Conservation (phyloP, 1,140 invertebrate species). For the Drosophila leontia region DNA sequence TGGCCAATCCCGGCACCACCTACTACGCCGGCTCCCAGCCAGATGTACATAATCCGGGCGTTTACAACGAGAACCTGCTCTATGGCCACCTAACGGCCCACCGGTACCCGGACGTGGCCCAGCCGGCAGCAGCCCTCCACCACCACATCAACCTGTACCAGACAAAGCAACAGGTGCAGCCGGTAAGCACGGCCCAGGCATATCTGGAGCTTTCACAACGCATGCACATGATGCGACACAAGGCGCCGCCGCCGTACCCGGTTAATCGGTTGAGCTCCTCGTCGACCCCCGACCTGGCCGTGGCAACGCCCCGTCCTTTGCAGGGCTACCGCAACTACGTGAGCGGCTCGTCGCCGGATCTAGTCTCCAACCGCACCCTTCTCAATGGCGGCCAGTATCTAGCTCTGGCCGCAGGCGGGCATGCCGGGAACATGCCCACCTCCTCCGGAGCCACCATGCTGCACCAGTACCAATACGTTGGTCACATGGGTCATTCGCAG, state of each 20-base stretch:
- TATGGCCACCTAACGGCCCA: constrained; percentile 74
- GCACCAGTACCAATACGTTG: constrained; percentile 79
- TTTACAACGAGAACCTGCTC: constrained; percentile 67
- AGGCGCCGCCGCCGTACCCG: constrained; percentile 93
- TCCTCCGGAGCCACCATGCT: constrained; percentile 76
- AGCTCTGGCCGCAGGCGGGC: constrained; percentile 35
- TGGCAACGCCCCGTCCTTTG: constrained; percentile 86
- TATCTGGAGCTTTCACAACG: constrained; percentile 84
- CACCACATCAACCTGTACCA: constrained; percentile 74
- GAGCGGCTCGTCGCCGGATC: constrained; percentile 91
- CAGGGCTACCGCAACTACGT: constrained; percentile 87
- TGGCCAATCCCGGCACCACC: constrained; percentile 57
- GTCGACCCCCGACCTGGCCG: constrained; percentile 92
- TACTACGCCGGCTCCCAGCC: constrained; percentile 82
- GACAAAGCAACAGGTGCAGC: constrained; percentile 50
- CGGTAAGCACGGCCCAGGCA: constrained; percentile 41
- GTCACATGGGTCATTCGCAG: constrained; percentile 85
- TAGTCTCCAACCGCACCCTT: constrained; percentile 89
- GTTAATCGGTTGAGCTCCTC: constrained; percentile 90
- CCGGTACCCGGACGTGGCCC: constrained; percentile 87
- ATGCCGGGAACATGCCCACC: constrained; percentile 69
- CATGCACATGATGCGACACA: constrained; percentile 89
- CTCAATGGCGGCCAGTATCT: constrained; percentile 84
- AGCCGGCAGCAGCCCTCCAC: constrained; percentile 85
- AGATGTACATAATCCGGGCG: constrained; percentile 73